Evolutionary conservation across 2,113 vertebrate genomes (phyloP).

Genomic region (Caloenas nicobarica): DNA sequence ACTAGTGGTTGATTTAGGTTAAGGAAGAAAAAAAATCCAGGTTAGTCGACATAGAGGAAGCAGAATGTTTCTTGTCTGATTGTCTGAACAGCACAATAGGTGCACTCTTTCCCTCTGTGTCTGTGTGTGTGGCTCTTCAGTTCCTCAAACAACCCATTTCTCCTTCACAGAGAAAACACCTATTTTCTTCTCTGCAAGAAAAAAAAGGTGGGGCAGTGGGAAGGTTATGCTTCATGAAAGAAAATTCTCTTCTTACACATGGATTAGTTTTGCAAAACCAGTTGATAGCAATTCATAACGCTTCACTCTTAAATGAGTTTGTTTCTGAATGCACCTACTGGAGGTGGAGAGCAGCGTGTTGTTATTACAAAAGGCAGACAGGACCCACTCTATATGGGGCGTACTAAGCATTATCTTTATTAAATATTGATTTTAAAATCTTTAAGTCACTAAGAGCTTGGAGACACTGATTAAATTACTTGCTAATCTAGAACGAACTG

Average conservation of each 20-base stretch:
- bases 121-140: background rate
- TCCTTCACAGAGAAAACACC: constrained; percentile 19
- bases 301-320: background rate
- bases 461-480: constrained; percentile 75
- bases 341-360: background rate
- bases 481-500: constrained; percentile 67
- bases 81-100: constrained; percentile 27
- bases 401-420: constrained; percentile 76
- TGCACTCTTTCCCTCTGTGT: background rate
- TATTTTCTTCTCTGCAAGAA: background rate
- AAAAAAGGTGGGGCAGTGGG: background rate
- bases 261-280: constrained; percentile 47
- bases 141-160: background rate
- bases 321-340: background rate
- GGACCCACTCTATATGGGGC: constrained; percentile 44
- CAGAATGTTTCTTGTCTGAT: background rate
- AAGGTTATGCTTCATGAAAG: constrained; percentile 9
- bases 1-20: background rate
- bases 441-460: constrained; percentile 70
- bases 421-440: constrained; percentile 82
- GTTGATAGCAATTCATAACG: background rate
- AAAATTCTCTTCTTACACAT: background rate
- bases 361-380: constrained; percentile 12
- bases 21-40: background rate
- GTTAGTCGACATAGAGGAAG: background rate